Conservation (phyloP, 2,888 invertebrate genomes). For the Panopea generosa region DNA sequence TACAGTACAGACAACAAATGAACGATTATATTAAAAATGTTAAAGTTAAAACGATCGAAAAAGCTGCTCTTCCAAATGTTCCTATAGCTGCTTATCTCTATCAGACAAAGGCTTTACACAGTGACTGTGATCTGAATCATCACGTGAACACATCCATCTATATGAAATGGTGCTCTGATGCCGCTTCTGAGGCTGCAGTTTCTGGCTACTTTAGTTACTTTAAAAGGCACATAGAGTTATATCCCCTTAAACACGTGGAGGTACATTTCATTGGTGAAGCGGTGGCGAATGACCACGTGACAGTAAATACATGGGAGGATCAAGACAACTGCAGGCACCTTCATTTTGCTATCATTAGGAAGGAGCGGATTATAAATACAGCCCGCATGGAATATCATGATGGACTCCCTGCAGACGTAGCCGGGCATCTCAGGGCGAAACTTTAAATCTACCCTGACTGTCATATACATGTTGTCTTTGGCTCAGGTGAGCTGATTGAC, state of each 20-base stretch:
- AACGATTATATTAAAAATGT: too few relatives aligned
- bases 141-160: constrained; percentile 37
- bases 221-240: constrained; percentile 24
- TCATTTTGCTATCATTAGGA: constrained; percentile 18
- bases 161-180: constrained; percentile 40
- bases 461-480: too few relatives aligned
- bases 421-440: constrained; percentile 15
- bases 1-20: too few relatives aligned
- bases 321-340: constrained; percentile 5
- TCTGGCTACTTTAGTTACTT: constrained; percentile 16
- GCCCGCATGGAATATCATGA: constrained; percentile 5
- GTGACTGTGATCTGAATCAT: constrained; percentile 39
- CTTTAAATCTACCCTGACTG: too few relatives aligned
- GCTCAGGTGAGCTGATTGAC: too few relatives aligned
- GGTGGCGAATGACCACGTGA: constrained; percentile 32
- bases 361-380: neutral
- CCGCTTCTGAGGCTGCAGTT: constrained; percentile 9
- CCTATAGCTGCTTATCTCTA: constrained; percentile 7
- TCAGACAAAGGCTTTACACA: constrained; percentile 30
- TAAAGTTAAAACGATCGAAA: neutral
- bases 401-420: constrained; percentile 8
- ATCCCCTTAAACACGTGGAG: constrained; percentile 26
- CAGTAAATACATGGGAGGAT: constrained; percentile 32
- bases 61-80: constrained; percentile 1
- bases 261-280: constrained; percentile 41